Evolutionary conservation across 2,888 invertebrate species (phyloP).

Genomic region (Nephrotoma guestfalica): DNA sequence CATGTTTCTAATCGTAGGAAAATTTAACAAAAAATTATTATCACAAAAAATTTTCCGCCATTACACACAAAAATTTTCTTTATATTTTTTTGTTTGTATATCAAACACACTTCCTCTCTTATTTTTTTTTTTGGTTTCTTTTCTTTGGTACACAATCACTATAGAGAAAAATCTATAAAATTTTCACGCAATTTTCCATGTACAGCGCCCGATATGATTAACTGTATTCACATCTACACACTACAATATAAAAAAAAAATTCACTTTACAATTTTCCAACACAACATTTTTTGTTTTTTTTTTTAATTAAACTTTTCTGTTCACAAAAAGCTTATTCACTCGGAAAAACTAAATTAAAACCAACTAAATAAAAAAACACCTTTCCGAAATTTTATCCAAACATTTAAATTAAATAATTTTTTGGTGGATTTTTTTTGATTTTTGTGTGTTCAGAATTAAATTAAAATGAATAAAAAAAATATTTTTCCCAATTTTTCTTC

Average conservation of each 20-base stretch:
- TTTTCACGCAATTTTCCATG: background rate
- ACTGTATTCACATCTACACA: background rate
- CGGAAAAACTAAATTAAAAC: background rate
- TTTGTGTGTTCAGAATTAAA: background rate
- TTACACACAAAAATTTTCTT: background rate
- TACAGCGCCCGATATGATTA: background rate
- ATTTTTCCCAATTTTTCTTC: constrained; percentile 1
- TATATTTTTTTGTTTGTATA: background rate
- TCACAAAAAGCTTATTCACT: background rate
- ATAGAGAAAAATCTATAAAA: background rate
- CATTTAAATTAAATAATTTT: background rate
- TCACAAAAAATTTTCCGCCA: background rate
- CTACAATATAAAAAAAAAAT: background rate
- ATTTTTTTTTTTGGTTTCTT: background rate
- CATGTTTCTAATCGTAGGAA: background rate
- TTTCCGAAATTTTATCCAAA: background rate
- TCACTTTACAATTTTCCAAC: background rate
- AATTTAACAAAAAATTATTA: background rate
- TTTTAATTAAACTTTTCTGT: background rate
- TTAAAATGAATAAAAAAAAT: background rate
- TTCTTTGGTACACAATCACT: background rate
- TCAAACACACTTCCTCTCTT: background rate
- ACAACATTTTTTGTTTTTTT: background rate
- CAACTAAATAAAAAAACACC: background rate
- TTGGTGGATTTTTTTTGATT: background rate